phyloP scores from a whole-genome alignment of 2,888 invertebrate species.

The Dysmachus trigonus region DNA sequence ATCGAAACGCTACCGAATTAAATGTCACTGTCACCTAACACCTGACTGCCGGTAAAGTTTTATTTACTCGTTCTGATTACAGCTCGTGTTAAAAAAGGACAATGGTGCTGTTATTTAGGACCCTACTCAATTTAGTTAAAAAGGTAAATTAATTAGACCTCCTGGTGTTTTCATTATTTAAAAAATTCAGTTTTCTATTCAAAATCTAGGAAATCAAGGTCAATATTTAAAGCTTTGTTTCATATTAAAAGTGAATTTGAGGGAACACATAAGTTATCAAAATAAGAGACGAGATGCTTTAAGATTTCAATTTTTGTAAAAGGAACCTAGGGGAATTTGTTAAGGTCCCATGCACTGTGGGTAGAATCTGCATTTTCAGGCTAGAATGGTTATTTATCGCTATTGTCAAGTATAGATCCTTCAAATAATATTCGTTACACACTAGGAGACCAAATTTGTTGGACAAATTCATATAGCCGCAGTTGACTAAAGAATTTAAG shows the following conservation, averaged over 20 bases:
- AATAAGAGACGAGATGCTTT: too few relatives aligned
- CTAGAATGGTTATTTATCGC: too few relatives aligned
- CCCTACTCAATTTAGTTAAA: constrained; percentile 56
- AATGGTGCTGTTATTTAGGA: constrained; percentile 60
- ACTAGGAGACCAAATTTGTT: too few relatives aligned
- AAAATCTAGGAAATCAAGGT: neutral
- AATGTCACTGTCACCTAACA: neutral
- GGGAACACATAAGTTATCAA: too few relatives aligned
- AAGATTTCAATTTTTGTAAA: too few relatives aligned
- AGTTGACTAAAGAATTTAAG: too few relatives aligned
- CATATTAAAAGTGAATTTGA: neutral
- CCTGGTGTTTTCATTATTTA: neutral
- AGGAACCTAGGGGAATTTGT: too few relatives aligned
- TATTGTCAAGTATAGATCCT: too few relatives aligned
- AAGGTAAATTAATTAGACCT: constrained; percentile 52
- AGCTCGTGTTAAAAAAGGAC: neutral
- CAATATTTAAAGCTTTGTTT: neutral
- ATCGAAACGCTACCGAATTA: neutral
- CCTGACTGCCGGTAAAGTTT: neutral
- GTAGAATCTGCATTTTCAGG: too few relatives aligned
- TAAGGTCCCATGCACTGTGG: too few relatives aligned
- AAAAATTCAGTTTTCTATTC: neutral
- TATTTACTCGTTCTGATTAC: neutral
- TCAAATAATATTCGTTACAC: too few relatives aligned
- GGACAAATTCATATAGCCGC: too few relatives aligned